Conservation (phyloP, 1,140 invertebrate genomes). For the Conus betulinus region DNA sequence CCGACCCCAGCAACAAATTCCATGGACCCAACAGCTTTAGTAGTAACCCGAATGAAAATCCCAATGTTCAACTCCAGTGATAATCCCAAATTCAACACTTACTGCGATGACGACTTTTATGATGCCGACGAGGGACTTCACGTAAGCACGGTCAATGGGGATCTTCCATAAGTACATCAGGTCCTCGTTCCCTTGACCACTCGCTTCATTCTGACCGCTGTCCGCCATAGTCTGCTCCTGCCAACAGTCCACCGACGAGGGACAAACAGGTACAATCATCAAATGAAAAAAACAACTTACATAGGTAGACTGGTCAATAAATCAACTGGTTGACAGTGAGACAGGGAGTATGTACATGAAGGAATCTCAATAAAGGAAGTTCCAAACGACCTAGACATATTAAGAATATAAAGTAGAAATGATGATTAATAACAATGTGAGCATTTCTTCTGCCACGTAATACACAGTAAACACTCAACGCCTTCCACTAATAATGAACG, state of each 20-base stretch:
- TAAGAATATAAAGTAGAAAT: too few relatives aligned
- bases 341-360: too few relatives aligned
- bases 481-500: too few relatives aligned
- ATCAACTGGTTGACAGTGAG: too few relatives aligned
- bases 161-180: conserved; percentile 45
- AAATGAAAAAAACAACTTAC: too few relatives aligned
- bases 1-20: not conserved
- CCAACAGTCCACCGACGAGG: not conserved
- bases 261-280: too few relatives aligned
- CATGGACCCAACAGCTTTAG: not conserved
- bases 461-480: too few relatives aligned
- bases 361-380: too few relatives aligned
- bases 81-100: not conserved
- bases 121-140: conserved; percentile 39
- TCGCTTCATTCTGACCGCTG: not conserved
- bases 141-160: conserved; percentile 40
- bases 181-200: not conserved
- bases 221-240: not conserved
- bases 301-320: too few relatives aligned
- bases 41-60: not conserved
- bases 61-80: not conserved
- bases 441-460: too few relatives aligned
- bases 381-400: too few relatives aligned
- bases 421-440: too few relatives aligned
- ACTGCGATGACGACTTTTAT: conserved; percentile 41